phyloP scores from a whole-genome alignment of 30 jellyfish, hydroid and myxozoan genomes.

The Turritopsis rubra region DNA sequence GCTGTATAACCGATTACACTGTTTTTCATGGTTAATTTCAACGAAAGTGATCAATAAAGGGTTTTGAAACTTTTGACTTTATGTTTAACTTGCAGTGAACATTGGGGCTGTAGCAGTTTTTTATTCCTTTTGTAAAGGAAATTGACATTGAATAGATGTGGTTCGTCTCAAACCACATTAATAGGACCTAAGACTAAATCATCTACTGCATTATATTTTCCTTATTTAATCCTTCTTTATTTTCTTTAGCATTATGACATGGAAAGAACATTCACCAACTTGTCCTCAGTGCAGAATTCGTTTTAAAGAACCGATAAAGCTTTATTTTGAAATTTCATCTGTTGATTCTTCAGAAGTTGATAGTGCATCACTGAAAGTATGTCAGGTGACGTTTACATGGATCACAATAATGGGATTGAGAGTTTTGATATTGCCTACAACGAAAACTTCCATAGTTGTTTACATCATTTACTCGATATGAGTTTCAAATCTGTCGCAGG shows the following conservation, averaged over 20 bases:
- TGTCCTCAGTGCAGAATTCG: slow-evolving; percentile 70
- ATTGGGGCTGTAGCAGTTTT: too few species aligned
- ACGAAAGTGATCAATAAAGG: background rate
- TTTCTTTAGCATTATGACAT: slow-evolving; percentile 44
- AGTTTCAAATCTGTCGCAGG: too few species aligned
- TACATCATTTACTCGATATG: too few species aligned
- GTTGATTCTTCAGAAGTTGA: slow-evolving; percentile 31
- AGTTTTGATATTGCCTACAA: background rate
- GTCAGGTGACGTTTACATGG: background rate
- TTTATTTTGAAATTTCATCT: slow-evolving; percentile 31
- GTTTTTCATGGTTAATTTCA: background rate
- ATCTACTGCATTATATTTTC: too few species aligned
- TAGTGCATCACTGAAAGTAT: slow-evolving; percentile 36
- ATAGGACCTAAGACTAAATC: too few species aligned
- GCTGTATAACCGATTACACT: background rate
- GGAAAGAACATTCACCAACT: slow-evolving; percentile 45
- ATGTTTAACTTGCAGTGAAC: background rate
- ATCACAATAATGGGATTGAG: too few species aligned
- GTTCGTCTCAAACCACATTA: too few species aligned
- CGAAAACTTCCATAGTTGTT: too few species aligned
- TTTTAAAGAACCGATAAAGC: slow-evolving; percentile 48
- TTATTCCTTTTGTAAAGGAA: too few species aligned
- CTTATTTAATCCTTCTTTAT: background rate
- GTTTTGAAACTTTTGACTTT: too few species aligned
- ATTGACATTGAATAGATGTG: too few species aligned